Percentiles rank a stretch among this genome's conserved stretches.
Conservation (phyloP, 1,140 invertebrate genomes). For the Rhopalosiphum maidis region DNA sequence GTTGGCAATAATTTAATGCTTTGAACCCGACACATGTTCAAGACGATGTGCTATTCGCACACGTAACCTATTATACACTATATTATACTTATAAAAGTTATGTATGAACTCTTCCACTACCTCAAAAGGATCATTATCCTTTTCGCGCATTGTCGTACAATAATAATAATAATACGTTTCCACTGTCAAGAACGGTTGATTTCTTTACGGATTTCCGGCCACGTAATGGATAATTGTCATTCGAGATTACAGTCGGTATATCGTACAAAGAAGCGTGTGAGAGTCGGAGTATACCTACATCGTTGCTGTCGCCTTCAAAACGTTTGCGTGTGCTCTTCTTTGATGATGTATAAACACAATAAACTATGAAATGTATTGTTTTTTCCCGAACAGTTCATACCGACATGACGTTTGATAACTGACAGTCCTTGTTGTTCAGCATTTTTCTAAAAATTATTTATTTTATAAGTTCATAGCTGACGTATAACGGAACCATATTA, state of each 20-base stretch:
- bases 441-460: not conserved
- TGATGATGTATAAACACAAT: not conserved
- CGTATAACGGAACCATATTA: not conserved
- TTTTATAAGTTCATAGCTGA: not conserved
- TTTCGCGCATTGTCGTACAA: too few species aligned
- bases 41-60: not conserved
- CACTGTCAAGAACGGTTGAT: not conserved
- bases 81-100: too few species aligned
- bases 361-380: not conserved
- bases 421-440: not conserved
- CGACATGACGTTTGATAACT: not conserved
- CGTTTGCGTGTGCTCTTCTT: not conserved
- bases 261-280: not conserved
- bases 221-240: not conserved
- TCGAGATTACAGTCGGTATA: not conserved
- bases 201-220: too few species aligned
- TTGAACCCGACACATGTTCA: not conserved
- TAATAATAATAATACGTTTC: not conserved
- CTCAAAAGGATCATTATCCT: too few species aligned
- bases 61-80: not conserved
- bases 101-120: too few species aligned
- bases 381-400: not conserved
- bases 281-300: not conserved
- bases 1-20: not conserved
- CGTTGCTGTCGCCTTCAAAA: not conserved